Base-by-base conservation (phyloP, 2,888 invertebrate genomes). In the Sinelater perroti region DNA sequence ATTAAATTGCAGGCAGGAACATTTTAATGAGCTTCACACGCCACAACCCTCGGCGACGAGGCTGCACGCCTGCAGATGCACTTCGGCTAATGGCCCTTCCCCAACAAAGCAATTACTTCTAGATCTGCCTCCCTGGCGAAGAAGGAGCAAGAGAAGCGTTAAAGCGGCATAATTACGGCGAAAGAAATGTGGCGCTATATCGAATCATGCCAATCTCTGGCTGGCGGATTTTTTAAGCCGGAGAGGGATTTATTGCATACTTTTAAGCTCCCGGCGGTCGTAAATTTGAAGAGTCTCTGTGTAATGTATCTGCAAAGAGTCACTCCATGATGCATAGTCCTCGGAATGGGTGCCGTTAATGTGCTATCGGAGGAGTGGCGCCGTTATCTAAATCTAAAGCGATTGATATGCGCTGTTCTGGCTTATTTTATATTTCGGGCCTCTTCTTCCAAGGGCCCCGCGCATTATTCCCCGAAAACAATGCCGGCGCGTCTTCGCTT, bases 201-300 rank as follows among this genome's bases (percentile, higher is more conserved):
- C 73, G 73, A 72, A 72, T 72, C 70, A 72, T 74, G 73, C 72
- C 73, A 73, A 74, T 72, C 73, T 73, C 70, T 61, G 68, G 67
- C 68, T 61, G 63, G 69, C 65, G 58, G 64, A 64, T 67, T 78
- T 78, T 78, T 77, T 77, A 75, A 78, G 76, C 75, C 70, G 67
- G 66, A 67, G 69, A 67, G 72, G 75, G 76, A 79, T 78, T 78
- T 78, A 78, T 78, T 76, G 77, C 78, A 75, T 75, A 78, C 77
- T 78, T 78, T 78, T 78, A 78, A 78, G 78, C 78, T 77, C 74
- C 75, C 67, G 76, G 73, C 75, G 77, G 74, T 75, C 76, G 77
- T 78, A 78, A 78, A 78, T 78, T 78, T 77, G 77, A 75, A 73
- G 73, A 67, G 68, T 66, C 65, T 64, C 65, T 64, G 60, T 62